Conservation (phyloP, 1,140 invertebrate genomes). For the Linepithema humile region DNA sequence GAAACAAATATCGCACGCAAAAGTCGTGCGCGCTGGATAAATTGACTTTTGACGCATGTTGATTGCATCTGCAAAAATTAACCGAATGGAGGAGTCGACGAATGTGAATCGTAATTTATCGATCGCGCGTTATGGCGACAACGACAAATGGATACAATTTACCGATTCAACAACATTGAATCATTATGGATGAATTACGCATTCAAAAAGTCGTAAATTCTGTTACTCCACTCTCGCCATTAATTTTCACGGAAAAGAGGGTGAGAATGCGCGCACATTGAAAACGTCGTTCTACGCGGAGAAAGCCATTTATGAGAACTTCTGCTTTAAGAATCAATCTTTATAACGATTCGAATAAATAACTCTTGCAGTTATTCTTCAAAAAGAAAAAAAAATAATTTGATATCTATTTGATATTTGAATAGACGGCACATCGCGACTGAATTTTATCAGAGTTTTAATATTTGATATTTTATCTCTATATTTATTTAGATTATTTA, state of each 20-base stretch:
- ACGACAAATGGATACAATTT: constrained; percentile 24
- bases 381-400: not conserved
- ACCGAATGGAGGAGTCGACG: not conserved
- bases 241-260: not conserved
- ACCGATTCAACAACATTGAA: not conserved
- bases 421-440: not conserved
- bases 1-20: constrained; percentile 6
- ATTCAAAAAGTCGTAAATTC: constrained; percentile 15
- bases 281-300: not conserved
- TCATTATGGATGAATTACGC: constrained; percentile 33
- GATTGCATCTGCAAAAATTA: constrained; percentile 49
- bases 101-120: constrained; percentile 6
- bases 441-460: too few relatives aligned
- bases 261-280: not conserved
- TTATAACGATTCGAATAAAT: not conserved
- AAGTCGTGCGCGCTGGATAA: not conserved
- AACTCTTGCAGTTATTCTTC: not conserved
- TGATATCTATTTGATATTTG: not conserved
- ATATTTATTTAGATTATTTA: too few relatives aligned
- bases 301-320: not conserved
- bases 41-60: constrained; percentile 25
- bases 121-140: not conserved
- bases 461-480: too few relatives aligned
- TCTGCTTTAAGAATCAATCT: constrained; percentile 13
- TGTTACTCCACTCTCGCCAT: not conserved